Evolutionary conservation across 2,113 vertebrate species (phyloP).

Genomic region (Brachirus orientalis): DNA sequence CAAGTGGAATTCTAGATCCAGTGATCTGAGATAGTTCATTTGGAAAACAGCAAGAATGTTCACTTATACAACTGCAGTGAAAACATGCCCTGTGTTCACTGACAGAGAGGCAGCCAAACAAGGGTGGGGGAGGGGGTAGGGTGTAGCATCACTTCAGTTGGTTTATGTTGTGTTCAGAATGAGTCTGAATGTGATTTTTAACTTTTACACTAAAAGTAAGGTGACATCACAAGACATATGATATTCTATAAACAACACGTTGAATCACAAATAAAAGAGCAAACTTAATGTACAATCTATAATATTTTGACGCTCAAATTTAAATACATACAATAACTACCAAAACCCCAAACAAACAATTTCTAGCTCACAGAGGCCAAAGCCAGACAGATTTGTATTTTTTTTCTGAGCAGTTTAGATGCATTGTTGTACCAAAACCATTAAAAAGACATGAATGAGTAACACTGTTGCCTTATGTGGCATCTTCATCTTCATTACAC

Average conservation of each 20-base stretch:
- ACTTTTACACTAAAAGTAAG: too few relatives aligned
- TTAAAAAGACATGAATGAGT: not conserved
- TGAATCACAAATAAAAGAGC: too few relatives aligned
- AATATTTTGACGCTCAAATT: not conserved
- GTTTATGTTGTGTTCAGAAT: too few relatives aligned
- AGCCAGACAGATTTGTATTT: not conserved
- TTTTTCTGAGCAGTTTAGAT: not conserved
- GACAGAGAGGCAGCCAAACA: not conserved
- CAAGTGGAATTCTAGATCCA: constrained; percentile 35
- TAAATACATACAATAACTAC: too few relatives aligned
- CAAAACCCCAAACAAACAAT: too few relatives aligned
- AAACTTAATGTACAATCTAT: not conserved
- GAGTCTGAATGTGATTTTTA: too few relatives aligned
- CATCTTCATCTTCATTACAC: not conserved
- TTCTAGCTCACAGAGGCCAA: too few relatives aligned
- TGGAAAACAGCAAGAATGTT: constrained; percentile 26
- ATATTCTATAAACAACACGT: too few relatives aligned
- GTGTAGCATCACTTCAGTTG: too few relatives aligned
- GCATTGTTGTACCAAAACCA: not conserved
- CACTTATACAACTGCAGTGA: not conserved
- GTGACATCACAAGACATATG: too few relatives aligned
- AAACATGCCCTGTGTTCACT: not conserved
- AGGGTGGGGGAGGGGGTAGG: too few relatives aligned
- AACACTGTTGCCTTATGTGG: too few relatives aligned
- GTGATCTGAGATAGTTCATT: constrained; percentile 35